These are phyloP conservation scores for Drosophila azteca DNA, from an alignment of 1,140 invertebrate species.

Conservation along the genomic window DNA sequence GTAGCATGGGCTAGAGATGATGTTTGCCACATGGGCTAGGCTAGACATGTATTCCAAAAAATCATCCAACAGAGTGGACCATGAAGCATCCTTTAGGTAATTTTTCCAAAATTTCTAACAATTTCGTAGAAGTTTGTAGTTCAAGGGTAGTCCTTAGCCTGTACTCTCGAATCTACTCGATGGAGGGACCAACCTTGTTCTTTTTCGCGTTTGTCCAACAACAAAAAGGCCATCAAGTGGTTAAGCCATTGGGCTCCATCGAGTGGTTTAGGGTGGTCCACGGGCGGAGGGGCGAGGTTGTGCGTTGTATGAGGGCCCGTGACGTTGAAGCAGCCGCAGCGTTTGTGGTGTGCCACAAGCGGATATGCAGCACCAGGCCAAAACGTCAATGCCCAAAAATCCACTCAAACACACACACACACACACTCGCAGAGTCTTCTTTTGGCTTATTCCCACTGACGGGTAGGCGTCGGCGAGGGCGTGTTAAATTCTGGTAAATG, in stretches of 20 bases:
- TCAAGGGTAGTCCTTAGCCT: not conserved
- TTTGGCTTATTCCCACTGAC: not conserved
- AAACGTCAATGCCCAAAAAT: slow-evolving; percentile 26
- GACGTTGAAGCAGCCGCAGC: slow-evolving; percentile 65
- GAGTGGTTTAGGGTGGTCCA: not conserved
- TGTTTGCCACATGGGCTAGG: too few species aligned
- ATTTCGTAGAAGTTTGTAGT: too few species aligned
- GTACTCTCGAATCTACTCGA: too few species aligned
- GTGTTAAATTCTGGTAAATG: slow-evolving; percentile 61
- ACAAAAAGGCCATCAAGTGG: slow-evolving; percentile 36
- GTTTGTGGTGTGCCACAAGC: slow-evolving; percentile 70
- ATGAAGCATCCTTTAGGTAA: too few species aligned
- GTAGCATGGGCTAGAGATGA: too few species aligned
- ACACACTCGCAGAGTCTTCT: not conserved
- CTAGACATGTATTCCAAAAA: too few species aligned
- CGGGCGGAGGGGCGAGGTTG: not conserved
- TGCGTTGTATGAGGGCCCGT: too few species aligned
- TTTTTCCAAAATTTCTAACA: too few species aligned
- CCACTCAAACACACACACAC: slow-evolving; percentile 11
- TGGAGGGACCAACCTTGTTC: not conserved
- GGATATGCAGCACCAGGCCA: slow-evolving; percentile 52
- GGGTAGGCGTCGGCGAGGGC: slow-evolving; percentile 2
- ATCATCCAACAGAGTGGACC: not conserved
- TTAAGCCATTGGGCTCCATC: slow-evolving; percentile 20
- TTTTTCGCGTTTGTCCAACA: slow-evolving; percentile 2